Conservation (phyloP, 2,888 invertebrate species). For the Carcina quercana region DNA sequence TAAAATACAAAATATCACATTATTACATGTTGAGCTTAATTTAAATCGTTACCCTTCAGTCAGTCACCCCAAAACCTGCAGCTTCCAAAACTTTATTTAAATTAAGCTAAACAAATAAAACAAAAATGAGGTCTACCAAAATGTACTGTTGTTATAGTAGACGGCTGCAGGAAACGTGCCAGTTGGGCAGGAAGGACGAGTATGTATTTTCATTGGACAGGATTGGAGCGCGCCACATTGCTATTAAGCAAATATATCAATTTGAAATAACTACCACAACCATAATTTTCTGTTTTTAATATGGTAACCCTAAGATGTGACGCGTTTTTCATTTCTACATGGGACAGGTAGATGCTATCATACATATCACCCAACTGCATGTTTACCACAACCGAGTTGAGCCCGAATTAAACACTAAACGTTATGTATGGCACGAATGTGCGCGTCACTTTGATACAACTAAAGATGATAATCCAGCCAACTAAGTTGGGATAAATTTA, state of each 20-base stretch:
- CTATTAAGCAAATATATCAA: slow-evolving; percentile 58
- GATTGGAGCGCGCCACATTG: slow-evolving; percentile 42
- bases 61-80: slow-evolving; percentile 37
- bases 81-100: slow-evolving; percentile 40
- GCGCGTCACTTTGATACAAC: slow-evolving; percentile 32
- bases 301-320: slow-evolving; percentile 56
- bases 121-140: slow-evolving; percentile 32
- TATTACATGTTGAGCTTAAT: slow-evolving; percentile 74
- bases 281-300: slow-evolving; percentile 61
- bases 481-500: slow-evolving; percentile 65
- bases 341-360: slow-evolving; percentile 34
- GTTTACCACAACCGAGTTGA: slow-evolving; percentile 30
- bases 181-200: slow-evolving; percentile 26
- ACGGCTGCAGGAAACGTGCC: slow-evolving; percentile 27
- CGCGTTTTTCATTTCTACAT: slow-evolving; percentile 36
- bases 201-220: slow-evolving; percentile 28
- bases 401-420: slow-evolving; percentile 25
- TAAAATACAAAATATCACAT: slow-evolving; percentile 74
- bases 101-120: slow-evolving; percentile 71
- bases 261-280: slow-evolving; percentile 73
- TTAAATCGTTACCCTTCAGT: slow-evolving; percentile 47
- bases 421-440: slow-evolving; percentile 39
- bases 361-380: slow-evolving; percentile 30
- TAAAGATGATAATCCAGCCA: slow-evolving; percentile 53
- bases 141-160: slow-evolving; percentile 27